These are phyloP conservation scores for Sturnira hondurensis DNA, from an alignment of 2,113 vertebrate species.

Conservation along the genomic window DNA sequence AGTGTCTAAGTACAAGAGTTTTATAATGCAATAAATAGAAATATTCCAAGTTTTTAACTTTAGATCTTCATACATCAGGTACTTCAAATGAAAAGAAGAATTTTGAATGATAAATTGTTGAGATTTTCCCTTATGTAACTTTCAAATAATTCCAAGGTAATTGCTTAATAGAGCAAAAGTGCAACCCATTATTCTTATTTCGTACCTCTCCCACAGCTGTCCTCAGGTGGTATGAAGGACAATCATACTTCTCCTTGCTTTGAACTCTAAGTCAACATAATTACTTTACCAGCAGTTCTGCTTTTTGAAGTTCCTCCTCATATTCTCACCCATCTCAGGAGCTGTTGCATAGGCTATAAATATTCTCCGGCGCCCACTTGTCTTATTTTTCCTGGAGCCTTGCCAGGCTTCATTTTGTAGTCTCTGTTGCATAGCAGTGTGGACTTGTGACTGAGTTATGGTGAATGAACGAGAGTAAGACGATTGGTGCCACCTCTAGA, in stretches of 20 bases:
- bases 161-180: constrained; percentile 17
- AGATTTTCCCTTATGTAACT: not conserved
- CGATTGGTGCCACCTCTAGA: not conserved
- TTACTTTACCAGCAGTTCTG: not conserved
- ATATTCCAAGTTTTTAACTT: not conserved
- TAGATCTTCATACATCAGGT: not conserved
- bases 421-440: not conserved
- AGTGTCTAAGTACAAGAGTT: constrained; percentile 9
- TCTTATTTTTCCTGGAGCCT: not conserved
- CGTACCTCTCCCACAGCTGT: not conserved
- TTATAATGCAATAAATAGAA: not conserved
- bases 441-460: not conserved
- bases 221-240: not conserved
- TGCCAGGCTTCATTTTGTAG: not conserved
- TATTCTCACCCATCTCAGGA: not conserved
- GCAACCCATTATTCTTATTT: not conserved
- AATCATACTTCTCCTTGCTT: not conserved
- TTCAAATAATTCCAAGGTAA: constrained; percentile 23
- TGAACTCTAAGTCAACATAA: not conserved
- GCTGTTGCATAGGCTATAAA: not conserved
- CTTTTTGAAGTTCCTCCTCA: not conserved
- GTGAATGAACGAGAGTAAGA: not conserved
- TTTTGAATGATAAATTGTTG: not conserved
- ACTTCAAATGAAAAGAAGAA: not conserved
- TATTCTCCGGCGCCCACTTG: not conserved